Percentiles rank a stretch among this genome's conserved stretches.
phyloP scores from a whole-genome alignment of 2,888 invertebrate genomes.

The Caenorhabditis sp. region DNA sequence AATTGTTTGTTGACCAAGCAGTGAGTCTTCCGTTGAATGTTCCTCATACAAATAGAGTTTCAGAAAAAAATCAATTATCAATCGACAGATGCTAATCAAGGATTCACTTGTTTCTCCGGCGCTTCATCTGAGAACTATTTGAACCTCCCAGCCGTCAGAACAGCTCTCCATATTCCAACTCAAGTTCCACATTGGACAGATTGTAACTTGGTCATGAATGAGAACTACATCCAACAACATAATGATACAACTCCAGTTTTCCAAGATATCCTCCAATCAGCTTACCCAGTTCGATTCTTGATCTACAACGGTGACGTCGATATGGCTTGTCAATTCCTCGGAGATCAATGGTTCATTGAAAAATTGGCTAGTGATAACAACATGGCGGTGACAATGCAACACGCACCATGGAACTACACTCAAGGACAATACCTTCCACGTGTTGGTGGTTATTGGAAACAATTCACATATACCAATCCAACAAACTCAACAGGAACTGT shows the following conservation, averaged over 20 bases:
- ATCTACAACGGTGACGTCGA: slow-evolving; percentile 67
- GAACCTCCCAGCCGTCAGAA: slow-evolving; percentile 45
- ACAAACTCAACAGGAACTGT: not conserved
- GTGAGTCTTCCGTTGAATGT: slow-evolving; percentile 16
- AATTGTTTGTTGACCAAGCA: slow-evolving; percentile 54
- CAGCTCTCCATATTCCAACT: slow-evolving; percentile 52
- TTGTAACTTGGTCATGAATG: slow-evolving; percentile 59
- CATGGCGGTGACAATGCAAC: slow-evolving; percentile 30
- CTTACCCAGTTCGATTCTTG: slow-evolving; percentile 46
- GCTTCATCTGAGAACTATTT: slow-evolving; percentile 49
- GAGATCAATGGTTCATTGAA: slow-evolving; percentile 67
- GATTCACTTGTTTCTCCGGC: slow-evolving; percentile 58
- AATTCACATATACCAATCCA: slow-evolving; percentile 43
- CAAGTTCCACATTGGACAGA: slow-evolving; percentile 44
- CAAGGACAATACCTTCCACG: slow-evolving; percentile 46
- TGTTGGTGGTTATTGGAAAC: slow-evolving; percentile 58
- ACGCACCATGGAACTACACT: slow-evolving; percentile 58
- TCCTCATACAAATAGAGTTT: too few relatives aligned
- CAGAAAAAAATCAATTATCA: slow-evolving; percentile 53
- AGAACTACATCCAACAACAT: slow-evolving; percentile 60
- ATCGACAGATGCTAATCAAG: slow-evolving; percentile 55
- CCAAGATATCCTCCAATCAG: slow-evolving; percentile 37
- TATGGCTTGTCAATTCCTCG: slow-evolving; percentile 65
- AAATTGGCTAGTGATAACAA: slow-evolving; percentile 41
- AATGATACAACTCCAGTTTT: slow-evolving; percentile 63